phyloP scores from a whole-genome alignment of 2,888 invertebrate species.

The Acleris cristana region DNA sequence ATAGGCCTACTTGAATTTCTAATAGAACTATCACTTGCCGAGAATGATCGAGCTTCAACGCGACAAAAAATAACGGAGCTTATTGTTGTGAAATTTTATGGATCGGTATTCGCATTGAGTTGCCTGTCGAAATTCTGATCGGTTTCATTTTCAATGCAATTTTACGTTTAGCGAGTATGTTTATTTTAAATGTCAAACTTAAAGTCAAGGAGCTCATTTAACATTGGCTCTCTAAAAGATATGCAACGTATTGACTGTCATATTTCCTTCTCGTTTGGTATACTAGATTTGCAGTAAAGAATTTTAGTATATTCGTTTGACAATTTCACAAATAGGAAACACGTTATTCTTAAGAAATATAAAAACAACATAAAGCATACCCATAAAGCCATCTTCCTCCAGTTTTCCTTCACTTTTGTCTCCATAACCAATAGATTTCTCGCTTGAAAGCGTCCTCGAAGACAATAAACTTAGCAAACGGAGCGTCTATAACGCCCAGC shows the following conservation, averaged over 20 bases:
- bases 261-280: no score
- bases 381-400: slow-evolving; percentile 33
- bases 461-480: slow-evolving; percentile 70
- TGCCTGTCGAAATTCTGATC: no score
- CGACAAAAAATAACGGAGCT: slow-evolving; percentile 5
- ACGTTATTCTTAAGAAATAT: no score
- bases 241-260: no score
- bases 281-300: neutral
- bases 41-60: slow-evolving; percentile 22
- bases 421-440: slow-evolving; percentile 54
- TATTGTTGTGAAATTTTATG: neutral
- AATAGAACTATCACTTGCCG: slow-evolving; percentile 31
- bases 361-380: slow-evolving; percentile 4
- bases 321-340: no score
- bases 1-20: slow-evolving; percentile 32
- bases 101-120: no score
- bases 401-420: slow-evolving; percentile 41
- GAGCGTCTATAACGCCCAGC: slow-evolving; percentile 61
- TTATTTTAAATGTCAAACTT: no score
- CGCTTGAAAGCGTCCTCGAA: slow-evolving; percentile 54
- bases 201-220: no score
- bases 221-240: no score
- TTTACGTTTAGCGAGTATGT: no score
- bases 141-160: no score
- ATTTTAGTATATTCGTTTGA: neutral